Percentiles rank a stretch among this genome's conserved stretches.
These are phyloP conservation scores for Limosa lapponica DNA, from an alignment of 2,797 vertebrate genomes.

Conservation along the genomic window DNA sequence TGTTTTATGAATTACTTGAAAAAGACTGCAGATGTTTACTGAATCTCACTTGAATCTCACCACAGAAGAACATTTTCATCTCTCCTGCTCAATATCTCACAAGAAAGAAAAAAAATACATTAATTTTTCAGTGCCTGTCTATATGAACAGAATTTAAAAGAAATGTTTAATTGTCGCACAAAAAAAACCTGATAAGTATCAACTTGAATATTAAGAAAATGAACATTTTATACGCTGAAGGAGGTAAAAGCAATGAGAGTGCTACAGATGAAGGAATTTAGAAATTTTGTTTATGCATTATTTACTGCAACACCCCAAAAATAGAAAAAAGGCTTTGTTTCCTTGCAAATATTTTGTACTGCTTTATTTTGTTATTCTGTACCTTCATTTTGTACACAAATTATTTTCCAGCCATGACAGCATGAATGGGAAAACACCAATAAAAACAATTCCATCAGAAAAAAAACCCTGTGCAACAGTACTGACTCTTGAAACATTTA, in stretches of 20 bases:
- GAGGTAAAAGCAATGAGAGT: neutral
- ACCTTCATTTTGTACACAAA: neutral
- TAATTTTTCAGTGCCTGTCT: neutral
- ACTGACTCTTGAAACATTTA: neutral
- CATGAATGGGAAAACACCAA: neutral
- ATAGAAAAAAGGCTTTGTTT: neutral
- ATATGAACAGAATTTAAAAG: neutral
- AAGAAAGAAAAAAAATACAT: neutral
- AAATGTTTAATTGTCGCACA: neutral
- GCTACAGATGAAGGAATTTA: neutral
- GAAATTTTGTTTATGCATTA: neutral
- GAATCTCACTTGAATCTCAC: neutral
- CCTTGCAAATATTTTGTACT: neutral
- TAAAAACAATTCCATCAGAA: neutral
- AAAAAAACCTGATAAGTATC: neutral
- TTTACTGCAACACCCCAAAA: neutral
- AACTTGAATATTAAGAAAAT: neutral
- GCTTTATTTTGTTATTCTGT: neutral
- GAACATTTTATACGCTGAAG: neutral
- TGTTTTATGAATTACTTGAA: neutral
- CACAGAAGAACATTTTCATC: neutral
- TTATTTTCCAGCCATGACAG: neutral
- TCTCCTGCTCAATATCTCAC: neutral
- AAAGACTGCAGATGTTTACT: neutral
- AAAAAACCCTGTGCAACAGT: neutral